Evolutionary conservation across 2,797 vertebrate species (phyloP), one percentile per base, ranked within the genome.

Genomic region (Pseudotriccus pelzelni): DNA sequence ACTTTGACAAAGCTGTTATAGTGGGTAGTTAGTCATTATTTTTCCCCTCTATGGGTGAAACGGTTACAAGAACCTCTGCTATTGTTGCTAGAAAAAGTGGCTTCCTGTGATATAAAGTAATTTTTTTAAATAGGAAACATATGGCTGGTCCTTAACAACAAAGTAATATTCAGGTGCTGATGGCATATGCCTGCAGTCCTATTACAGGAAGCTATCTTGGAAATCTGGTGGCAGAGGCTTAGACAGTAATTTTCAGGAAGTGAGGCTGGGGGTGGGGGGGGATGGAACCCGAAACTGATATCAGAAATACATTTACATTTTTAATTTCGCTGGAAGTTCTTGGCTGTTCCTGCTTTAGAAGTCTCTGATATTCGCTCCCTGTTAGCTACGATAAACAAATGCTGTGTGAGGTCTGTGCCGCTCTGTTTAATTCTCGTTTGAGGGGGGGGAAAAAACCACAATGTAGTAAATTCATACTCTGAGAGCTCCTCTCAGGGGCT

Each of bases 71-170:
- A 91, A 93, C 88, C 94, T 94, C 90, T 3, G 10, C 94, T 94
- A 90, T 96, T 97, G 95, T 90, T 92, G 95, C 78, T 83, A 47
- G 94, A 85, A 95, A 95, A 97, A 96, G 93, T 72, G 93, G 94
- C 95, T 98, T 98, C 97, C 97, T 97, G 97, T 83, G 97, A 97
- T 96, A 90, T 97, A 97, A 97, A 95, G 96, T 95, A 70, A 96
- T 97, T 97, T 96, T 96, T 97, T 96, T 32, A 93, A 97, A 98
- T 96, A 94, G 97, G 97, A 98, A 98, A 97, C 97, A 98, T 94
- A 97, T 97, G 97, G 97, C 87, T 84, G 91, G 83, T 43, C 87
- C 83, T 74, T 92, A 36, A 89, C 90, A 93, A 92, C 94, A 95
- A 90, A 97, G 96, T 93, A 94, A 97, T 94, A 79, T 94, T 34